Conservation (phyloP, 2,113 vertebrate genomes). For the Agelaius tricolor region DNA sequence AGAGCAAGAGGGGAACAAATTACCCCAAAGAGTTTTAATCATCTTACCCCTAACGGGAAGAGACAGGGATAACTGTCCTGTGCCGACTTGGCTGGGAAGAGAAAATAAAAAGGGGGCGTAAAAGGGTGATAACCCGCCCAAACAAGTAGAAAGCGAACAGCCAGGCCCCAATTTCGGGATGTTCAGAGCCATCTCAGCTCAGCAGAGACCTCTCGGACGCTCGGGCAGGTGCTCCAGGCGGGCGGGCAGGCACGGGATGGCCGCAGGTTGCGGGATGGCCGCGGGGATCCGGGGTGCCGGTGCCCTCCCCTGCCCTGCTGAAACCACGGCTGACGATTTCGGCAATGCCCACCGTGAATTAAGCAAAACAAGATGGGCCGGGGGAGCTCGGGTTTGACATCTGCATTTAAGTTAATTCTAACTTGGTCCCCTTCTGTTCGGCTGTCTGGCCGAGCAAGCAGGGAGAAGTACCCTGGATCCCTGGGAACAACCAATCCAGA, state of each 20-base stretch:
- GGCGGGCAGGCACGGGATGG: neutral
- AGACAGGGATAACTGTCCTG: neutral
- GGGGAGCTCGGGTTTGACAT: no score
- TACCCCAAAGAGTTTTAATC: neutral
- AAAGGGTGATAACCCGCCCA: rapidly evolving
- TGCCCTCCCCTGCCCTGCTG: neutral
- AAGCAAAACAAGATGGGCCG: neutral
- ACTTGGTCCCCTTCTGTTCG: neutral
- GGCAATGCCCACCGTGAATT: neutral
- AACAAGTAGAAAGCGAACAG: rapidly evolving
- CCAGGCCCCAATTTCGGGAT: rapidly evolving
- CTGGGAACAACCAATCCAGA: rapidly evolving
- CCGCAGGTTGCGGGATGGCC: neutral
- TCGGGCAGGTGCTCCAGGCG: neutral
- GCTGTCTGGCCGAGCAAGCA: neutral
- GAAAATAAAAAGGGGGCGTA: neutral
- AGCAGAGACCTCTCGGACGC: rapidly evolving
- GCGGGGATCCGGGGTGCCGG: neutral
- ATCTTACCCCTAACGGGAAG: neutral
- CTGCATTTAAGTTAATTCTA: neutral
- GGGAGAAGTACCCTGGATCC: neutral
- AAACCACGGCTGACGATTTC: neutral
- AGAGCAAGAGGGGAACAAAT: neutral
- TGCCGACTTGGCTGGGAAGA: neutral
- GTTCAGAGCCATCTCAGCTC: rapidly evolving